Evolutionary conservation across 2,888 invertebrate genomes (phyloP).

Genomic region (Cataglyphis livida): DNA sequence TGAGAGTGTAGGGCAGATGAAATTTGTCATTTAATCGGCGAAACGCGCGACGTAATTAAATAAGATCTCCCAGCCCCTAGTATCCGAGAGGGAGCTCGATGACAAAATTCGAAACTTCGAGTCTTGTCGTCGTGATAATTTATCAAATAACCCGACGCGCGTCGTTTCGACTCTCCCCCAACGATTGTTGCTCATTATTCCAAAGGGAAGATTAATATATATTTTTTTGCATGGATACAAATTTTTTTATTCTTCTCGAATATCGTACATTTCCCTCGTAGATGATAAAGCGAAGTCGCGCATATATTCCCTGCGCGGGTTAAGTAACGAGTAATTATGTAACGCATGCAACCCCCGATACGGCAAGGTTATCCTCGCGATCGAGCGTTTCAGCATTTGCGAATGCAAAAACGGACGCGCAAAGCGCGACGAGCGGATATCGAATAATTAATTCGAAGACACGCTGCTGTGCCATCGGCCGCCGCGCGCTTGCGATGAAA

Average conservation of each 20-base stretch:
- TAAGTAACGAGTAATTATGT: conserved; percentile 32
- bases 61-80: neutral
- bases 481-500: conserved; percentile 49
- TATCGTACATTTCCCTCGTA: neutral
- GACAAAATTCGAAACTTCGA: neutral
- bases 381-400: conserved; percentile 1
- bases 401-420: conserved; percentile 29
- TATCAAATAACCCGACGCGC: neutral
- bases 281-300: neutral
- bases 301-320: neutral
- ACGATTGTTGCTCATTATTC: neutral
- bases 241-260: neutral
- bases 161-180: neutral
- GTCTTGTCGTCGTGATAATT: neutral
- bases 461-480: conserved; percentile 30
- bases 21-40: conserved; percentile 23
- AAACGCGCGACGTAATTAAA: neutral
- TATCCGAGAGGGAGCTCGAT: neutral
- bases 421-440: conserved; percentile 37
- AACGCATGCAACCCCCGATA: neutral
- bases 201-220: neutral
- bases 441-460: conserved; percentile 56
- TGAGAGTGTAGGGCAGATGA: conserved; percentile 7
- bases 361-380: conserved; percentile 6
- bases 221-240: neutral